phyloP scores from a whole-genome alignment of 2,113 vertebrate species.

The Dermatemys mawii region DNA sequence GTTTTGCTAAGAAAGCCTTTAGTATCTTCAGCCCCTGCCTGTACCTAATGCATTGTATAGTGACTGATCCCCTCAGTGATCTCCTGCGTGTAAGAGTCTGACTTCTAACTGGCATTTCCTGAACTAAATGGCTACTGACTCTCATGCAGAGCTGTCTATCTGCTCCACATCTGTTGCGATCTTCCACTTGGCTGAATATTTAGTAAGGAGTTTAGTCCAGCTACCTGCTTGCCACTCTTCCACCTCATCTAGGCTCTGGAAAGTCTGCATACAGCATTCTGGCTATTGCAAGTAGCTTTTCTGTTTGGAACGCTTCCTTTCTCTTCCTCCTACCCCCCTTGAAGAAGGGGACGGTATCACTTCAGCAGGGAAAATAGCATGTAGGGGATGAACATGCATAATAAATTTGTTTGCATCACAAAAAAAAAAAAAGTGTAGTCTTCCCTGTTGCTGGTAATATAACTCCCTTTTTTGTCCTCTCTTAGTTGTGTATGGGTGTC shows the following conservation, averaged over 20 bases:
- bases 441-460: background rate
- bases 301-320: too few relatives aligned
- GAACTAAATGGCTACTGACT: background rate
- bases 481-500: conserved; percentile 1
- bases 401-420: conserved; percentile 17
- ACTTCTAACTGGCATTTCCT: background rate
- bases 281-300: background rate
- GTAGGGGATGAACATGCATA: background rate
- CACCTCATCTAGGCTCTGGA: background rate
- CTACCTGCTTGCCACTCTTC: background rate
- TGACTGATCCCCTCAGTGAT: background rate
- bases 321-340: background rate
- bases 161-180: background rate
- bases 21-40: background rate
- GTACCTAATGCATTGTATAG: background rate
- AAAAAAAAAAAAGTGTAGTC: background rate
- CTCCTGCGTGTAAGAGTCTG: background rate
- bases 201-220: background rate
- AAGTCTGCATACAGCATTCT: background rate
- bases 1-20: background rate
- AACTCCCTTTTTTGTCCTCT: background rate
- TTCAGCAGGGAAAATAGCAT: background rate
- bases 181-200: background rate
- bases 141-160: background rate
- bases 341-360: background rate